A percentile compares a stretch with the other conserved stretches of the same genome.
Evolutionary conservation across 2,888 invertebrate genomes (phyloP).

Genomic region (Hymenopus coronatus): DNA sequence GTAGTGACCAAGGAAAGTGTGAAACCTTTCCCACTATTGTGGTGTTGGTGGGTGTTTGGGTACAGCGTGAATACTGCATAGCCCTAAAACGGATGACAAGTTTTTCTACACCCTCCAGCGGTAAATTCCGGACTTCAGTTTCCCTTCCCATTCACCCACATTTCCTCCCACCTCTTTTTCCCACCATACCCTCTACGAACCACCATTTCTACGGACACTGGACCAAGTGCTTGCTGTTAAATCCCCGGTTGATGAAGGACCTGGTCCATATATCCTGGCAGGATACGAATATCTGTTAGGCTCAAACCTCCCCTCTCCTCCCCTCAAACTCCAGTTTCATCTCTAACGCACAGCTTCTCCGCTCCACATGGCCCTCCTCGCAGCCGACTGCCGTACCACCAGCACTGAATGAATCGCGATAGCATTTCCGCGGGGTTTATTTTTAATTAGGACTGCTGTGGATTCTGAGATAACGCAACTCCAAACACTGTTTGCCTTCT

Average conservation of each 20-base stretch:
- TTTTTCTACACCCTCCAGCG: slow-evolving; percentile 18
- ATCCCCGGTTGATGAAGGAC: slow-evolving; percentile 31
- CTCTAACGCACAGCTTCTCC: slow-evolving; percentile 3
- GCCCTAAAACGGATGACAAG: slow-evolving; percentile 28
- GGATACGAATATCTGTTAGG: slow-evolving; percentile 21
- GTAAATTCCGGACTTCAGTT: slow-evolving; percentile 25
- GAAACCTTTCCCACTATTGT: slow-evolving; percentile 14
- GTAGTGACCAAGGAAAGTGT: not conserved
- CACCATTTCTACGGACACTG: not conserved
- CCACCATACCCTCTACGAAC: not conserved
- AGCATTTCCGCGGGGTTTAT: slow-evolving; percentile 32
- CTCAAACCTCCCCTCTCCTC: not conserved
- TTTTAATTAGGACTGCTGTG: slow-evolving; percentile 33
- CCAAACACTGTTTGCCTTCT: slow-evolving; percentile 19
- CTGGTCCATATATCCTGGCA: slow-evolving; percentile 25
- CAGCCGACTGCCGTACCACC: slow-evolving; percentile 4
- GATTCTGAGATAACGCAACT: slow-evolving; percentile 29
- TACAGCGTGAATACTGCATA: not conserved
- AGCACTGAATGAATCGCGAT: slow-evolving; percentile 24
- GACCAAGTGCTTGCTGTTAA: slow-evolving; percentile 22
- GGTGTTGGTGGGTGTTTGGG: slow-evolving; percentile 3
- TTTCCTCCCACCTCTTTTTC: not conserved
- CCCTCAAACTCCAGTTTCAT: slow-evolving; percentile 2
- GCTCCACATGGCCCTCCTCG: not conserved
- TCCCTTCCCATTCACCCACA: not conserved